Evolutionary conservation across 2,888 invertebrate genomes (phyloP).

Genomic region (Hirtodrosophila cameraria): DNA sequence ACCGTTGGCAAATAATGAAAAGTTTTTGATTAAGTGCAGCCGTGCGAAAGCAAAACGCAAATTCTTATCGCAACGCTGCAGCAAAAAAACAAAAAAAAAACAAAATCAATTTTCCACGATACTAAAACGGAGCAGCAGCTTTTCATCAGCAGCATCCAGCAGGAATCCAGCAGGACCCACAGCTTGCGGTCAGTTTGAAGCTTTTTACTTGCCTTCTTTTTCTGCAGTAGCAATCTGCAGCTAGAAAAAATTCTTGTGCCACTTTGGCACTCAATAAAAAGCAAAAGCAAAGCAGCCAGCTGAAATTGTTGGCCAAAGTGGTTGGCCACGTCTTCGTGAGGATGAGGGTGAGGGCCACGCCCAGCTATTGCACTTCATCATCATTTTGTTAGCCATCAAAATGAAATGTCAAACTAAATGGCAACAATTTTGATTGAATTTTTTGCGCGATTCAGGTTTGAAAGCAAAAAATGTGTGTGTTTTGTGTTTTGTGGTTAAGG

Average conservation of each 20-base stretch:
- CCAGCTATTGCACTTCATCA: slow-evolving; percentile 66
- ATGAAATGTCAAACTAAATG: slow-evolving; percentile 79
- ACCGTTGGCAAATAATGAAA: slow-evolving; percentile 44
- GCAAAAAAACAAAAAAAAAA: too few relatives aligned
- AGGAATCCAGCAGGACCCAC: slow-evolving; percentile 22
- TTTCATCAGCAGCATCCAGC: neutral
- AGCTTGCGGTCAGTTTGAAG: slow-evolving; percentile 65
- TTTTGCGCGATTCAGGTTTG: slow-evolving; percentile 37
- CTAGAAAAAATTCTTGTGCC: slow-evolving; percentile 54
- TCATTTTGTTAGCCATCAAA: slow-evolving; percentile 73
- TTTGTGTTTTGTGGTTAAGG: slow-evolving; percentile 32
- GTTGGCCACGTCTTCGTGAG: slow-evolving; percentile 16
- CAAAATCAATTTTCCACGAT: slow-evolving; percentile 65
- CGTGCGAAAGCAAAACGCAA: slow-evolving; percentile 40
- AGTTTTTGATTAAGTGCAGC: slow-evolving; percentile 44
- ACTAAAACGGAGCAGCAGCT: slow-evolving; percentile 14
- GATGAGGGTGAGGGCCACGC: slow-evolving; percentile 41
- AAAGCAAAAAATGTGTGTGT: too few relatives aligned
- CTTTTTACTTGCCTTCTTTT: slow-evolving; percentile 19
- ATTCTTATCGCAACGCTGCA: slow-evolving; percentile 58
- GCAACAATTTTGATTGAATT: slow-evolving; percentile 80
- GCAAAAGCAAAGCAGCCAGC: slow-evolving; percentile 53
- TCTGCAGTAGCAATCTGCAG: slow-evolving; percentile 34
- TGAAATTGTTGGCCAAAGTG: slow-evolving; percentile 26
- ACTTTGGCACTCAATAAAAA: slow-evolving; percentile 72